Conservation (phyloP, 2,113 vertebrate species). For the Nycticorax nycticorax region DNA sequence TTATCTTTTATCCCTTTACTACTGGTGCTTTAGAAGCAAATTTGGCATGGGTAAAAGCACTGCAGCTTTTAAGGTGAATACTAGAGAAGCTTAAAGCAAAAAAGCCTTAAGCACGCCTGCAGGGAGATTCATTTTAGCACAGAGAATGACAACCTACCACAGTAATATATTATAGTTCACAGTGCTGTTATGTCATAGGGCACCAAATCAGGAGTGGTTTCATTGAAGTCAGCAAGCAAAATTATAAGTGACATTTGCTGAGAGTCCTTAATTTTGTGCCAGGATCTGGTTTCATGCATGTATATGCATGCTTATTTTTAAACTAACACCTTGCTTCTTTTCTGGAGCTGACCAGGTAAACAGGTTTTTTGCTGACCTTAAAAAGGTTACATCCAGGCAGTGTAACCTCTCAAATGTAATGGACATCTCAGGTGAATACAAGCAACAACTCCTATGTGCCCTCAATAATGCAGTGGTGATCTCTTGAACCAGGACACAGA, state of each 20-base stretch:
- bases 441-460: not conserved
- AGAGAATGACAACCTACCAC: not conserved
- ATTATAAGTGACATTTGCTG: not conserved
- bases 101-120: constrained; percentile 31
- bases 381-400: not conserved
- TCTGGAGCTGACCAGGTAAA: not conserved
- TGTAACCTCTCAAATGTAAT: not conserved
- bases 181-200: not conserved
- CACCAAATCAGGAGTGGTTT: not conserved
- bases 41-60: not conserved
- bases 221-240: not conserved
- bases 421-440: not conserved
- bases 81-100: not conserved
- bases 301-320: not conserved
- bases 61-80: not conserved
- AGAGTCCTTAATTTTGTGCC: not conserved
- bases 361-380: not conserved
- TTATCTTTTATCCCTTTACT: not conserved
- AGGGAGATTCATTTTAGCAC: not conserved
- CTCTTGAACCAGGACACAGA: not conserved
- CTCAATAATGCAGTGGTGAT: not conserved
- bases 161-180: not conserved
- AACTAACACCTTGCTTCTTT: not conserved
- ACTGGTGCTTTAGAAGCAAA: not conserved
- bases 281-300: not conserved